Percentiles rank a stretch among this genome's conserved stretches.
phyloP scores from a whole-genome alignment of 2,113 vertebrate species.

The Drymodes brunneopygia region DNA sequence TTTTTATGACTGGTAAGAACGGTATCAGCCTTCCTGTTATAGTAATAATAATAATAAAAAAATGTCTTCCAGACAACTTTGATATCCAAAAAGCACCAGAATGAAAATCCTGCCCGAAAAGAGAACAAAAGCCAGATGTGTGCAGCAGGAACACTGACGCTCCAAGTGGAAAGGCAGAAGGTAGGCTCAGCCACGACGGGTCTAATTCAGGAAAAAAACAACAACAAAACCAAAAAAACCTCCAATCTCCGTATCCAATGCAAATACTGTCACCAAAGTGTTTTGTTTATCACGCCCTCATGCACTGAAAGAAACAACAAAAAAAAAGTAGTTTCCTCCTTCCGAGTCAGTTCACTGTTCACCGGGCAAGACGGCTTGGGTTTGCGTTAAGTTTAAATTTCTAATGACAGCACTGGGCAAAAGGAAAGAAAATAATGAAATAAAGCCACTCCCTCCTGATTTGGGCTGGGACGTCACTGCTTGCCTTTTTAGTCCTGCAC shows the following conservation, averaged over 20 bases:
- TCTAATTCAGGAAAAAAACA: background rate
- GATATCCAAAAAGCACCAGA: conserved; percentile 28
- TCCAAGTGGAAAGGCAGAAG: background rate
- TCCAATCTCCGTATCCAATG: background rate
- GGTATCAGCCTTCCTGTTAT: conserved; percentile 3
- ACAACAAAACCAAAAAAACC: background rate
- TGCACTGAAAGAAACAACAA: background rate
- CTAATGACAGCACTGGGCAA: conserved; percentile 63
- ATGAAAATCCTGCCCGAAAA: conserved; percentile 1
- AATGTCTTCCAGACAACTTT: conserved; percentile 5
- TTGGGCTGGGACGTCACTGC: conserved; percentile 58
- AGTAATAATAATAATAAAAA: background rate
- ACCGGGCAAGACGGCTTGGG: background rate
- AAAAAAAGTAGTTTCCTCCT: conserved; percentile 30
- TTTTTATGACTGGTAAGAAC: background rate
- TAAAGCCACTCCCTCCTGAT: conserved; percentile 61
- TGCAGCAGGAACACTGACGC: background rate
- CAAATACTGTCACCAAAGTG: background rate
- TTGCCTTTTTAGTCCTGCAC: conserved; percentile 63
- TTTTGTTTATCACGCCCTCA: background rate
- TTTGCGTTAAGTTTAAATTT: conserved; percentile 55
- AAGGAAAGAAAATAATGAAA: conserved; percentile 42
- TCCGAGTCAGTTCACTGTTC: background rate
- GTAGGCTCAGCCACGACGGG: conserved; percentile 25
- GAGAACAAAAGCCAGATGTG: conserved; percentile 51